Evolutionary conservation across 2,113 vertebrate species (phyloP), one percentile per base, ranked within the genome.

Genomic region (Phylloscopus whistleri): DNA sequence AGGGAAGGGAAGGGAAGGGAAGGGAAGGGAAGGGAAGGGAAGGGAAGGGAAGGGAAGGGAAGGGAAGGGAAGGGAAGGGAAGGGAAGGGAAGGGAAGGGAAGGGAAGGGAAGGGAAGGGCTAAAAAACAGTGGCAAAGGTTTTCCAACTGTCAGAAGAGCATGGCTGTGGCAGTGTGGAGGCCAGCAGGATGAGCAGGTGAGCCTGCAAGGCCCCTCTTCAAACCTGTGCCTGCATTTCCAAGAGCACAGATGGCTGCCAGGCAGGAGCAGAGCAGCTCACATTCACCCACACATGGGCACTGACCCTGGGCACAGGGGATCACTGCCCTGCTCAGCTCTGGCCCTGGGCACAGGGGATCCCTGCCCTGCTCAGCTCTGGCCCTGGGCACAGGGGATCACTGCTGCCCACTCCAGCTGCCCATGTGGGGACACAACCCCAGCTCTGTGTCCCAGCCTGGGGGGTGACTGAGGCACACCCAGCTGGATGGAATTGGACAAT

Each of bases 381-480:
- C 41, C 3, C 26, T 4, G 15, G 14, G 21, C 33, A 41, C 51
- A 55, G 49, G 35, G 10, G 44, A 19, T 67, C 66, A 20, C 33
- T 62, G 5, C 41, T 66, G 67, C 23, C 4, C 10, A 13, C 7
- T 44, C 31, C 5, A 3, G 27, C 5, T 7, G 9, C 39, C 15
- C 1, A 1, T 41, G 41, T 41, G 41, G 41, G 41, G 41, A 26
- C 27, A 27, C 1, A 0, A 17, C 20, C 5, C 18, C 5, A 2
- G 11, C 31, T 24, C 24, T 5, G 14, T 11, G 11, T 31, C 53
- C 55, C 59, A 37, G 17, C 74, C 16, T 4, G 3, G 0, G 17
- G 20, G 21, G 7, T 23, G 19, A 33, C 51, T 13, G 17, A 67
- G 23, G 27, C 43, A 76, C 13, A 11, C 8, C 33, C 39, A 16